Evolutionary conservation across 2,797 vertebrate species (phyloP), one percentile per base, ranked within the genome.

Genomic region (Muscicapa striata): DNA sequence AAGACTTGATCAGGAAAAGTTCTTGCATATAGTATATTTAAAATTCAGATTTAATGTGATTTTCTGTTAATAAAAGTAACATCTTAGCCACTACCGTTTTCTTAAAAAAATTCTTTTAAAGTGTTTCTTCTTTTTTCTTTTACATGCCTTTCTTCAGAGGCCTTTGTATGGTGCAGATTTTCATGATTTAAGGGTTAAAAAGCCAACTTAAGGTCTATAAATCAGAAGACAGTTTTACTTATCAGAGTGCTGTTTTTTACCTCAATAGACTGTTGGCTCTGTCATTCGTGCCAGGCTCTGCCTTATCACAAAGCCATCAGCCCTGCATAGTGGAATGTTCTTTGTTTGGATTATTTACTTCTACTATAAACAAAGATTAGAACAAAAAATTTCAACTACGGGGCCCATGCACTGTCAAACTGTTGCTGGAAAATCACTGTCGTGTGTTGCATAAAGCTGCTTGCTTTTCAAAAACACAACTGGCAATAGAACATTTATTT

Each of bases 311-410:
- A 97, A 98, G 94, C 91, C 94, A 89, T 97, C 97, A 97, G 94
- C 93, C 85, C 97, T 94, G 93, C 95, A 88, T 95, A 94, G 96
- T 97, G 97, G 97, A 98, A 98, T 98, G 97, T 95, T 96, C 96
- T 97, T 97, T 97, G 97, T 98, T 98, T 98, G 96, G 96, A 98
- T 98, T 98, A 98, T 98, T 98, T 98, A 97, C 96, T 98, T 97
- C 97, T 97, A 97, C 96, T 98, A 97, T 99, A 99, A 99, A 99
- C 98, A 99, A 98, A 99, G 98, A 98, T 99, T 98, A 98, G 97
- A 98, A 97, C 68, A 97, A 98, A 98, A 97, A 98, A 97, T 97
- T 97, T 98, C 97, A 97, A 92, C 96, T 87, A 81, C 94, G 89
- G 97, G 95, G 97, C 97, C 98, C 97, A 94, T 90, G 97, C 97